Base-by-base conservation (phyloP, 2,113 vertebrate species). In the Sinocyclocheilus anshuiensis region DNA sequence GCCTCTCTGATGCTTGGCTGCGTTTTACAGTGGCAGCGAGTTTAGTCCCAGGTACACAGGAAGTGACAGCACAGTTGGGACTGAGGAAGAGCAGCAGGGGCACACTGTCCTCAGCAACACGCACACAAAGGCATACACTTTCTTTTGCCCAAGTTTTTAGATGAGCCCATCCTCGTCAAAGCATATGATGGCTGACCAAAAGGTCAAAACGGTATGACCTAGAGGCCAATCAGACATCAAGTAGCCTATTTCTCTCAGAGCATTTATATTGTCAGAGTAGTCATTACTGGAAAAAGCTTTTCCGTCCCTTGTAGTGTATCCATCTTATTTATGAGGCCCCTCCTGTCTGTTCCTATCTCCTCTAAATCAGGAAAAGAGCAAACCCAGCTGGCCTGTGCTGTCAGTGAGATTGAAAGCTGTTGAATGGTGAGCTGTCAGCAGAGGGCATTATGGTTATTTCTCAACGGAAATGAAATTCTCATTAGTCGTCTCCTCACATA, bases 371-470 rank as follows among this genome's bases (percentile, higher is more conserved):
- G 69, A 42, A 72, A 59, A 81, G 65, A 61, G 67, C 78, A 59
- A 75, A 59, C 69, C 69, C 85, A 81, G 77, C 85, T 81, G 78
- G 39, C 11, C 77, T 63, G 39, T 26, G 67, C 69, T 75, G 85
- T 75, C 67, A 86, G 4, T 61, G 53, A 74, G 78, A 81, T 74
- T 78, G 84, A 85, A 33, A 79, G 76, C 2, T 55, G 76, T 67
- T 85, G 84, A 85, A 85, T 85, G 48, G 59, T 24, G 61, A 79
- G 63, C 76, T 85, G 84, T 85, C 84, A 78, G 7, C 67, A 81
- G 78, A 63, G 78, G 39, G 53, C 65, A 86, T 74, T 81, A 57
- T 53, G 29, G 45, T 26, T 59, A 26, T 81, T 81, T 33, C 10
- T 86, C 85, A 48, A 74, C 39, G 2, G 85, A 81, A 42, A 69